Base-by-base conservation (phyloP, 2,113 vertebrate species). In the Petroica traversi region DNA sequence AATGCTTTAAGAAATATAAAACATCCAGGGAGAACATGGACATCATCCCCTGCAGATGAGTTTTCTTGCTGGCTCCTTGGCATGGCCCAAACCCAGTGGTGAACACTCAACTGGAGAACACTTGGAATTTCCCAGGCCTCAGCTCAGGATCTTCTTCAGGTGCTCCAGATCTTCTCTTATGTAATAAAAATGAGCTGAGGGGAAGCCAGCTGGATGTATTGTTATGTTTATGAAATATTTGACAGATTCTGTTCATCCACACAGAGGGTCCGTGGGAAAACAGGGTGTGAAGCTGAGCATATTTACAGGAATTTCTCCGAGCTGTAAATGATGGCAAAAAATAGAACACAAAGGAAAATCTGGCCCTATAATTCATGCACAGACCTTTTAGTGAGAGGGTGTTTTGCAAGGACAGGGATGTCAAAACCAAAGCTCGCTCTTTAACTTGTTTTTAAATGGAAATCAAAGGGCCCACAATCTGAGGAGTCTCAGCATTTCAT, bases 391-490 rank as follows among this genome's bases (percentile, higher is more conserved):
- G 84, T 2, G 2, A 23, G 29, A 38, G 24, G 34, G 11, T 71
- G 20, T 95, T 96, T 96, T 94, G 88, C 90, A 96, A 93, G 71
- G 62, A 62, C 18, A 48, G 74, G 58, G 49, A 90, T 91, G 88
- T 85, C 72, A 55, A 59, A 82, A 96, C 20, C 78, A 74, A 43
- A 92, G 84, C 55, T 74, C 6, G 9, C 40, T 92, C 87, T 89
- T 83, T 38, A 75, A 41, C 54, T 85, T 76, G 40, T 52, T 91
- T 77, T 91, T 62, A 62, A 76, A 26, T 51, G 33, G 52, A 71
- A 93, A 91, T 91, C 84, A 91, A 95, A 97, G 38, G 38, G 24
- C 18, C 12, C 43, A 54, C 66, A 63, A 6, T 85, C 63, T 79
- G 71, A 93, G 38, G 66, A 85, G 18, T 5, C 84, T 68, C 84